Percentiles rank a stretch among this genome's conserved stretches.
Evolutionary conservation across 2,113 vertebrate species (phyloP).

Genomic region (Atherinomorus stipes): DNA sequence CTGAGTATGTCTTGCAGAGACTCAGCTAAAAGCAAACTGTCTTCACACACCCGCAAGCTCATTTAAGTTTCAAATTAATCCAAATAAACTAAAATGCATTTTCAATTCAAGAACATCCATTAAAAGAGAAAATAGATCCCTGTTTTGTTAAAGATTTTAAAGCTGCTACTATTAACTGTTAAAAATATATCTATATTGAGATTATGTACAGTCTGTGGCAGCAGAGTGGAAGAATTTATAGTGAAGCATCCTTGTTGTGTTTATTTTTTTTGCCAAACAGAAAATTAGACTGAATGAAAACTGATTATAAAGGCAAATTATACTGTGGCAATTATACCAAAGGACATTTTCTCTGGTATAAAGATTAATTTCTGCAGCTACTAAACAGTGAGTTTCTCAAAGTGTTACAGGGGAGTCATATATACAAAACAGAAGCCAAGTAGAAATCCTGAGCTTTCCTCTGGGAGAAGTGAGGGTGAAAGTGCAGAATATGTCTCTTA

Average conservation of each 20-base stretch:
- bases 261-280: not conserved
- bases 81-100: not conserved
- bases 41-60: not conserved
- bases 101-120: not conserved
- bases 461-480: constrained; percentile 5
- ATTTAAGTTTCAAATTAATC: constrained; percentile 8
- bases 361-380: constrained; percentile 25
- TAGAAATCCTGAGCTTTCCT: constrained; percentile 27
- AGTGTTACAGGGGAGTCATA: not conserved
- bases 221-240: too few relatives aligned
- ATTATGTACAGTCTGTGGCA: too few relatives aligned
- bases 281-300: not conserved
- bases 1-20: constrained; percentile 2
- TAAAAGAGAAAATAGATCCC: not conserved
- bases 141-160: not conserved
- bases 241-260: too few relatives aligned
- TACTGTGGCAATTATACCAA: constrained; percentile 5
- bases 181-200: too few relatives aligned
- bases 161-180: not conserved
- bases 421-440: constrained; percentile 14
- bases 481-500: constrained; percentile 15
- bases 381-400: not conserved
- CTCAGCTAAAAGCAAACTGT: not conserved
- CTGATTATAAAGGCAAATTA: constrained; percentile 9
- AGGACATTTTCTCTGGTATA: constrained; percentile 31